These are phyloP conservation scores for Xanthia togata DNA, from an alignment of 2,888 invertebrate species.

Conservation along the genomic window DNA sequence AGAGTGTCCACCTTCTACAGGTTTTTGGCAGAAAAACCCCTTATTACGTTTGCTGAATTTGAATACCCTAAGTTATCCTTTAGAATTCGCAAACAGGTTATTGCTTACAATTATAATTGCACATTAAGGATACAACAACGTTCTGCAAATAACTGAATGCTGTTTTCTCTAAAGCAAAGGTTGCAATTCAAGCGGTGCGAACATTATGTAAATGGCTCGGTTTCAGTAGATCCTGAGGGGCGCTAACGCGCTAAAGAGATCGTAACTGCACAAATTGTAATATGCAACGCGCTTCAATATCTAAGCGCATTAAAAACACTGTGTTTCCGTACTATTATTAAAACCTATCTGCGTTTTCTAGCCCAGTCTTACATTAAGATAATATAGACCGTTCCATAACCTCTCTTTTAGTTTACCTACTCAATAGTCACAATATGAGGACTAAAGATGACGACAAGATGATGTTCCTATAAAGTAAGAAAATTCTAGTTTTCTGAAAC, in stretches of 20 bases:
- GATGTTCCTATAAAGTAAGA: not conserved
- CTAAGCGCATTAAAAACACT: constrained; percentile 3
- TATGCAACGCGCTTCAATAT: not conserved
- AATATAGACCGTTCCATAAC: not conserved
- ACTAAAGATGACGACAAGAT: not conserved
- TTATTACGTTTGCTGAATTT: not conserved
- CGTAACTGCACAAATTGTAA: constrained; percentile 30
- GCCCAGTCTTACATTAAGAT: not conserved
- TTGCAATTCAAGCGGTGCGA: constrained; percentile 1
- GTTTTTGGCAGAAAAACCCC: not conserved
- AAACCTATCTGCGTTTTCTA: not conserved
- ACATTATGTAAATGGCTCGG: constrained; percentile 36
- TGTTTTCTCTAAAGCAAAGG: constrained; percentile 18
- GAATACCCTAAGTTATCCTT: not conserved
- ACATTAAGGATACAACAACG: constrained; percentile 2
- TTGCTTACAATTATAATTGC: not conserved
- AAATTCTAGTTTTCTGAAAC: not conserved
- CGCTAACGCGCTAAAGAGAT: constrained; percentile 14
- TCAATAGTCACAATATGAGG: not conserved
- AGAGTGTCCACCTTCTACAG: not conserved
- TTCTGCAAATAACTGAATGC: constrained; percentile 4
- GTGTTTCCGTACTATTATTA: constrained; percentile 1
- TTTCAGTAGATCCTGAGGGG: constrained; percentile 17
- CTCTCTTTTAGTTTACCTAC: not conserved
- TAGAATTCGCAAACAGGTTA: not conserved